Evolutionary conservation across 2,888 invertebrate genomes (phyloP).

Genomic region (Palloptera scutellata): DNA sequence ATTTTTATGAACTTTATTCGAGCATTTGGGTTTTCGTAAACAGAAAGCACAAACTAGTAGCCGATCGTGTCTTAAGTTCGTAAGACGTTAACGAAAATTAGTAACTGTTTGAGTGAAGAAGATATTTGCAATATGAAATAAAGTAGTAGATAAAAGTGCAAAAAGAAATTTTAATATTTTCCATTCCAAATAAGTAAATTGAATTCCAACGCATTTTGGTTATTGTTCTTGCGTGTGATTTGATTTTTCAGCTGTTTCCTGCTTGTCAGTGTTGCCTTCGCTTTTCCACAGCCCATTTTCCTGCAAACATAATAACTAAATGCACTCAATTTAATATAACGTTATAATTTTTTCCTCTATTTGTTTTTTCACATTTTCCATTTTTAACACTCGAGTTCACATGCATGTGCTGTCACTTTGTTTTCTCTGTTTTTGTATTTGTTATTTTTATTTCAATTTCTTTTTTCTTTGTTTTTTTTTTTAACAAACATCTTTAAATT

Average conservation of each 20-base stretch:
- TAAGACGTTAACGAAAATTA: conserved; percentile 42
- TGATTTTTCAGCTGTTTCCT: too few relatives aligned
- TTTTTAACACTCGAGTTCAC: neutral
- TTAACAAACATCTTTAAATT: too few relatives aligned
- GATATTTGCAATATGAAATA: neutral
- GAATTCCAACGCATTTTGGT: neutral
- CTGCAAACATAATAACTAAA: too few relatives aligned
- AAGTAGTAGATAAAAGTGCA: conserved; percentile 3
- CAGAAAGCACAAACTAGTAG: conserved; percentile 43
- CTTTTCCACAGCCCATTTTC: too few relatives aligned
- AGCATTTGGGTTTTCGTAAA: conserved; percentile 39
- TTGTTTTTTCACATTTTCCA: neutral
- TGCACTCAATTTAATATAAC: neutral
- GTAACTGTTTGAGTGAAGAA: neutral
- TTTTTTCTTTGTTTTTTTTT: too few relatives aligned
- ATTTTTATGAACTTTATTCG: neutral
- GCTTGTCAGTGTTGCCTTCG: too few relatives aligned
- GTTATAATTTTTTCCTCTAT: neutral
- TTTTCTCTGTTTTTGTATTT: too few relatives aligned
- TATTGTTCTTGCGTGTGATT: too few relatives aligned
- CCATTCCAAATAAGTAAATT: neutral
- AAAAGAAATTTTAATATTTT: neutral
- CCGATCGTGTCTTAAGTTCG: conserved; percentile 51
- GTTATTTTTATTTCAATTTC: too few relatives aligned
- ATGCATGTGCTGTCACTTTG: too few relatives aligned